These are phyloP conservation scores for Spodoptera littoralis DNA, from an alignment of 2,888 invertebrate species.

Conservation along the genomic window DNA sequence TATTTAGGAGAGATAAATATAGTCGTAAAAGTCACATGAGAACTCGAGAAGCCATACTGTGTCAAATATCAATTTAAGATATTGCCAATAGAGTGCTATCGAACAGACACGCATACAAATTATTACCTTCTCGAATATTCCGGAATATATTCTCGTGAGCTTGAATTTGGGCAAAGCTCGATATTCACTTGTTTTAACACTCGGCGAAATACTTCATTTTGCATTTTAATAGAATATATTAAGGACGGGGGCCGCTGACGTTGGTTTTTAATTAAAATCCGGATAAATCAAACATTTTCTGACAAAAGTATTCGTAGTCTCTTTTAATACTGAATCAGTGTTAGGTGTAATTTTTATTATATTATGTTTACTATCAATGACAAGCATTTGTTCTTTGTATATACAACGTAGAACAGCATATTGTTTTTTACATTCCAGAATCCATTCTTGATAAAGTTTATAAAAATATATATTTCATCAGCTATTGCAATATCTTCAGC, in stretches of 20 bases:
- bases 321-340: conserved; percentile 16
- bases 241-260: conserved; percentile 23
- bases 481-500: conserved; percentile 4
- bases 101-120: conserved; percentile 57
- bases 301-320: conserved; percentile 8
- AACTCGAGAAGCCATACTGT: conserved; percentile 63
- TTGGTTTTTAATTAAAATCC: conserved; percentile 53
- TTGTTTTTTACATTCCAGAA: not conserved
- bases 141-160: conserved; percentile 40
- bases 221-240: conserved; percentile 59
- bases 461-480: conserved; percentile 14
- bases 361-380: not conserved
- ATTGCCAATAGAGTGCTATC: conserved; percentile 65
- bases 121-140: conserved; percentile 48
- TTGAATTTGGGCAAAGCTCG: conserved; percentile 40
- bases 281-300: conserved; percentile 42
- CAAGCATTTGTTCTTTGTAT: conserved; percentile 1
- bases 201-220: conserved; percentile 52
- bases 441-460: not conserved
- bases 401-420: not conserved
- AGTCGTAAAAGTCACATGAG: conserved; percentile 72
- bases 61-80: conserved; percentile 80
- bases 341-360: conserved; percentile 18
- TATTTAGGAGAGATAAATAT: conserved; percentile 68
- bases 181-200: conserved; percentile 54